Percentiles rank a stretch among this genome's conserved stretches.
Conservation (phyloP, 2,113 vertebrate genomes). For the Rhombomys opimus region DNA sequence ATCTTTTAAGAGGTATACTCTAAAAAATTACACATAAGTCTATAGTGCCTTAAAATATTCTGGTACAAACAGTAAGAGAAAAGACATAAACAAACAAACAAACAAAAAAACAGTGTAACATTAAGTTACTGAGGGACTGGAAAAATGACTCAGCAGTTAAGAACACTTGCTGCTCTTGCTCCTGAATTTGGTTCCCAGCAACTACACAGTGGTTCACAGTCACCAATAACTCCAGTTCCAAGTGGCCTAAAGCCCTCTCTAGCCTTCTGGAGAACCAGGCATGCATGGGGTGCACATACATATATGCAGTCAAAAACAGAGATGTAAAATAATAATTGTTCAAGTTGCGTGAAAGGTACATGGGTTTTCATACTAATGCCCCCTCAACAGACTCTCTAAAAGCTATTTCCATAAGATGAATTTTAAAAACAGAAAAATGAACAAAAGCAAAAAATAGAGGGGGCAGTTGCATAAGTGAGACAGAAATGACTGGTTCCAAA, state of each 20-base stretch:
- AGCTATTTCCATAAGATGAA: constrained; percentile 26
- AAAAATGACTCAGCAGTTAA: not conserved
- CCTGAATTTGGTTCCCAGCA: not conserved
- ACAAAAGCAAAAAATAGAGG: not conserved
- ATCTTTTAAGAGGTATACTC: not conserved
- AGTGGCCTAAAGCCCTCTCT: not conserved
- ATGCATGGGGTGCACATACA: not conserved
- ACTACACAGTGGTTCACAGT: not conserved
- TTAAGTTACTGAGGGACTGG: not conserved
- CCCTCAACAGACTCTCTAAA: not conserved
- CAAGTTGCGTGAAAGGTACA: not conserved
- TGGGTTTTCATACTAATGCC: not conserved
- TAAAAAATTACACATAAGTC: constrained; percentile 39
- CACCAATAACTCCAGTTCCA: not conserved
- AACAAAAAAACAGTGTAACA: not conserved
- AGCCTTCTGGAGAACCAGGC: not conserved
- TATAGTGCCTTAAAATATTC: constrained; percentile 49
- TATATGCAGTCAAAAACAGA: not conserved
- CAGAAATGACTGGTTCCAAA: constrained; percentile 30
- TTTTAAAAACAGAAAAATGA: not conserved
- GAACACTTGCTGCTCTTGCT: not conserved
- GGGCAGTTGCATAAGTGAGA: not conserved
- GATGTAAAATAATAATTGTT: not conserved
- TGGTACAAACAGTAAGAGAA: not conserved
- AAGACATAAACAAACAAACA: not conserved